phyloP scores from a whole-genome alignment of 2,888 invertebrate species.

The Brachylomia viminalis region DNA sequence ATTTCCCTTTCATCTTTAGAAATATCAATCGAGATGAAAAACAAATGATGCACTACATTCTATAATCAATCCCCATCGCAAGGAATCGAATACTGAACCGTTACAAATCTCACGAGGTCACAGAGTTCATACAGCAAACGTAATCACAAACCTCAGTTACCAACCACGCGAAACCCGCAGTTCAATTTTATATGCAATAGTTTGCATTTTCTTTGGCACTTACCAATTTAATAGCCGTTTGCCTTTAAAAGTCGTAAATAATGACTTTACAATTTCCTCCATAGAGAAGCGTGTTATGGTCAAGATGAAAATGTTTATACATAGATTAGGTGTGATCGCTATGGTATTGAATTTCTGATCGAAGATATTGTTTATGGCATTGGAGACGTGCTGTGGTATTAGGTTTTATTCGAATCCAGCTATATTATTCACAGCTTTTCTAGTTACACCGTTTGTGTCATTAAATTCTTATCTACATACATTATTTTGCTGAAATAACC shows the following conservation, averaged over 20 bases:
- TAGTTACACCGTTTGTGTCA: not conserved
- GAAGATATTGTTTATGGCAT: slow-evolving; percentile 18
- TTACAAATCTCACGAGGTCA: slow-evolving; percentile 45
- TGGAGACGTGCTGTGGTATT: not conserved
- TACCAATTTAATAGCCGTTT: slow-evolving; percentile 20
- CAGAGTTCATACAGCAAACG: slow-evolving; percentile 37
- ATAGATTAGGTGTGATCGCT: slow-evolving; percentile 14
- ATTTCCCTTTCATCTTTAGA: slow-evolving; percentile 18
- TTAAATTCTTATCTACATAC: not conserved
- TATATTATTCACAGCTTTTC: not conserved
- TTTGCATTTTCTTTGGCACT: slow-evolving; percentile 22
- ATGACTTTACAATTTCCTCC: slow-evolving; percentile 28
- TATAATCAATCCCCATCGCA: slow-evolving; percentile 8
- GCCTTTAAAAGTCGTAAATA: slow-evolving; percentile 27
- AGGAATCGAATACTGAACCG: slow-evolving; percentile 36
- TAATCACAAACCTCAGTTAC: slow-evolving; percentile 15
- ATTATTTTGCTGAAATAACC: not conserved
- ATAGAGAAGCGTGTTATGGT: not conserved
- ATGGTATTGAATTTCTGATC: slow-evolving; percentile 26
- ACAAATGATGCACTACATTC: slow-evolving; percentile 21
- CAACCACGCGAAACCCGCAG: not conserved
- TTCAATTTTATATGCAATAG: slow-evolving; percentile 20
- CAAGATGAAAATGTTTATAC: slow-evolving; percentile 8
- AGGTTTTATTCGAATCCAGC: not conserved
- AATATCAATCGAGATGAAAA: not conserved